These are phyloP conservation scores for Tamias sibiricus DNA, from an alignment of 2,113 vertebrate species.

Conservation along the genomic window DNA sequence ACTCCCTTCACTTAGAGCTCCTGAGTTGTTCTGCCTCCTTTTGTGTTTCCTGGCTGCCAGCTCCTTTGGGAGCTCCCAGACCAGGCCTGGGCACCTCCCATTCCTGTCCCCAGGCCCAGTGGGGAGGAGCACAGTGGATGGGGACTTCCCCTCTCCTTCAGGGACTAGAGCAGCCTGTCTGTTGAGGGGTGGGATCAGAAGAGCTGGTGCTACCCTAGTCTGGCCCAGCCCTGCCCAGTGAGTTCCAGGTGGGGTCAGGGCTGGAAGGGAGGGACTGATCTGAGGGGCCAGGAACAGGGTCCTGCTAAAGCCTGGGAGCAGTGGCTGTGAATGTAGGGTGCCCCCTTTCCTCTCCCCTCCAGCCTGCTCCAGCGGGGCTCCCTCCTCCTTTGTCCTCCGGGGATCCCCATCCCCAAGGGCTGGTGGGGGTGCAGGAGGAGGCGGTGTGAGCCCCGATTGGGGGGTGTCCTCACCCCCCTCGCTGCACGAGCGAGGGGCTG, in stretches of 20 bases:
- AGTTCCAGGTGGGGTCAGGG: slow-evolving; percentile 50
- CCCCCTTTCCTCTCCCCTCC: neutral
- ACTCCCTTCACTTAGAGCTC: neutral
- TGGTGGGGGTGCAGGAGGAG: slow-evolving; percentile 32
- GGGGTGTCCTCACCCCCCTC: slow-evolving; percentile 76
- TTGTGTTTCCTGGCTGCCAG: slow-evolving; percentile 76
- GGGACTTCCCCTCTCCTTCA: slow-evolving; percentile 64
- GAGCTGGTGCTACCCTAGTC: neutral
- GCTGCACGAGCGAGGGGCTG: slow-evolving; percentile 67
- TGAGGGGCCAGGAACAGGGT: neutral
- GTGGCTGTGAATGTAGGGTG: neutral
- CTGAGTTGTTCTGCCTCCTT: slow-evolving; percentile 72
- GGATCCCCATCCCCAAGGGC: slow-evolving; percentile 79
- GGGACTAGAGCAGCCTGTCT: slow-evolving; percentile 16
- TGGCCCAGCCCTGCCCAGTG: neutral
- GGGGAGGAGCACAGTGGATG: slow-evolving; percentile 38
- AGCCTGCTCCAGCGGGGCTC: slow-evolving; percentile 54
- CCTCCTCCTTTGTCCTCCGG: slow-evolving; percentile 82
- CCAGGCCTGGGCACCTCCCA: slow-evolving; percentile 62
- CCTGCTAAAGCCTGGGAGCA: neutral
- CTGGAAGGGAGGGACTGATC: neutral
- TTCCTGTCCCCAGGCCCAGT: slow-evolving; percentile 58
- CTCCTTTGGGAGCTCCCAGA: slow-evolving; percentile 67
- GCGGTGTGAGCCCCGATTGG: slow-evolving; percentile 55
- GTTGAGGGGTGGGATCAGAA: neutral